phyloP scores from a whole-genome alignment of 2,888 invertebrate genomes.

The Anagyrus pseudococci region DNA sequence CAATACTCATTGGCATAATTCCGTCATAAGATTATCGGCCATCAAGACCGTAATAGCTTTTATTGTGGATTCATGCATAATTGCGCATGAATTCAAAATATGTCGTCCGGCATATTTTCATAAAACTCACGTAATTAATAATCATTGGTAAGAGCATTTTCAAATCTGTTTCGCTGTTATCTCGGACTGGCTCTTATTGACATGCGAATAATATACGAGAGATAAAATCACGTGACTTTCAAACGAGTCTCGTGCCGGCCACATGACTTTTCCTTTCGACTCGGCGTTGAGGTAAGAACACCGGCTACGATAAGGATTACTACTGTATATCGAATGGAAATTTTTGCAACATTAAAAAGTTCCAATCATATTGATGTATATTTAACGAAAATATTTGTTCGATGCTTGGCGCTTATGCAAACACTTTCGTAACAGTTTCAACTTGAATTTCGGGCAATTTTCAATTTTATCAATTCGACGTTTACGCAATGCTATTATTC shows the following conservation, averaged over 20 bases:
- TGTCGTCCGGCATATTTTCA: too few relatives aligned
- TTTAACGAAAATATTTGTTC: too few relatives aligned
- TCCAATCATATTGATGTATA: too few relatives aligned
- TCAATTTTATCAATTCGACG: neutral
- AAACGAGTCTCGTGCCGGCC: constrained; percentile 19
- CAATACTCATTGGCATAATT: too few relatives aligned
- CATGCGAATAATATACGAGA: constrained; percentile 15
- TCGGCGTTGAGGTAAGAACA: neutral
- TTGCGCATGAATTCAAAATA: too few relatives aligned
- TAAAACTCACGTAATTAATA: neutral
- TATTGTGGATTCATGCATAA: neutral
- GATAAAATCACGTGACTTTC: constrained; percentile 25
- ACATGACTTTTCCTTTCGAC: neutral
- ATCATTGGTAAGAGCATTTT: neutral
- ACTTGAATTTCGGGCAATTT: neutral
- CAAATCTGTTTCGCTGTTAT: neutral
- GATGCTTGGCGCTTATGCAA: neutral
- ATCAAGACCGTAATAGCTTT: too few relatives aligned
- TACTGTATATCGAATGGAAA: too few relatives aligned
- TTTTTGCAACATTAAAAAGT: too few relatives aligned
- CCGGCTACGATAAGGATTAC: neutral
- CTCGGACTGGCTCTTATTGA: neutral
- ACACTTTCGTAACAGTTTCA: neutral
- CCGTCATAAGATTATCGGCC: too few relatives aligned
- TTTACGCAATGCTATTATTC: too few relatives aligned